Base-by-base conservation (phyloP, 2,797 vertebrate species). In the Micropoecilia bifurca region DNA sequence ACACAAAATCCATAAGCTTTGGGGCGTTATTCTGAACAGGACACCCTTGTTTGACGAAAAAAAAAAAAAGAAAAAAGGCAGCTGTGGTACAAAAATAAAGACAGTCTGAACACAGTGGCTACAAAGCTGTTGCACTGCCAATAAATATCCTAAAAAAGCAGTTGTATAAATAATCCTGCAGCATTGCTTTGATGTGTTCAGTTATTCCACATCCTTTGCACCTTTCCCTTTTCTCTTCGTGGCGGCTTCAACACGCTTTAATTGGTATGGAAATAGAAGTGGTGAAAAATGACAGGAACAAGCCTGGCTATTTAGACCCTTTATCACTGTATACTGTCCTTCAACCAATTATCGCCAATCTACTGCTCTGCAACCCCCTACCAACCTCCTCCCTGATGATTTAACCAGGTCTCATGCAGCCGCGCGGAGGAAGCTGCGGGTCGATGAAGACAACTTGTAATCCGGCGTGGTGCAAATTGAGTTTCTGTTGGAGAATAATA, bases 261-360 rank as follows among this genome's bases (percentile, higher is more conserved):
- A 95, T 94, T 94, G 92, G 90, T 85, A 92, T 93, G 89, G 91
- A 93, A 93, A 93, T 92, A 89, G 89, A 92, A 91, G 91, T 87
- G 88, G 90, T 92, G 84, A 90, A 92, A 93, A 87, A 93, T 93
- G 93, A 90, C 92, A 92, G 89, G 90, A 90, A 84, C 85, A 80
- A 74, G 76, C 81, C 71, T 28, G 30, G 80, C 85, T 90, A 89
- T 88, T 94, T 91, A 94, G 88, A 90, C 89, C 88, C 81, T 91
- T 92, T 93, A 94, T 93, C 90, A 91, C 90, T 90, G 91, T 92
- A 90, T 89, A 90, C 89, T 93, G 86, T 92, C 90, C 91, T 93
- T 92, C 85, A 93, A 91, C 92, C 94, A 95, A 95, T 95, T 95
- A 95, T 94, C 93, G 80, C 92, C 92, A 92, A 90, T 94, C 89